Evolutionary conservation across 2,888 invertebrate species (phyloP).

Genomic region (Phortica okadai): DNA sequence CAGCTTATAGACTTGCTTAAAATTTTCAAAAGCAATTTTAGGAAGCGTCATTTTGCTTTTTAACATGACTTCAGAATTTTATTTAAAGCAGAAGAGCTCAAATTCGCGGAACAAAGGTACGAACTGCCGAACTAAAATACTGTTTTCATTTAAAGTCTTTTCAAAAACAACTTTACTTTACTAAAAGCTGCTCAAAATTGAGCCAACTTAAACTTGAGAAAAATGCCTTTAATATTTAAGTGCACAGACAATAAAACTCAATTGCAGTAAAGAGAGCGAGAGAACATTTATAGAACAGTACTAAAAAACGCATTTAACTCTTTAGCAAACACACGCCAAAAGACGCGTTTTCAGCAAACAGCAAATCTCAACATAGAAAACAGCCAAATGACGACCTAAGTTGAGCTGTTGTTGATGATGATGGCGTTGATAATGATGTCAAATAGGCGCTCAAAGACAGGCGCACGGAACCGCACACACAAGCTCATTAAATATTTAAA

Average conservation of each 20-base stretch:
- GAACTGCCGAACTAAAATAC: too few species aligned
- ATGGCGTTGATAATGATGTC: background rate
- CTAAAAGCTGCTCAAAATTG: too few species aligned
- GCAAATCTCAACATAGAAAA: background rate
- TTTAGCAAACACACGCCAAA: background rate
- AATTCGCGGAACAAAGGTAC: too few species aligned
- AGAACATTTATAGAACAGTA: background rate
- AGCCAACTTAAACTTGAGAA: too few species aligned
- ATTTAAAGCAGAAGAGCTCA: too few species aligned
- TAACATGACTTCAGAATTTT: too few species aligned
- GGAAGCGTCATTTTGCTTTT: too few species aligned
- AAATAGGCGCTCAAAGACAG: conserved; percentile 34
- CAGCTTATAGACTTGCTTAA: too few species aligned
- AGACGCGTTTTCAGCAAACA: background rate
- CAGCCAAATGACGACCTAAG: conserved; percentile 12
- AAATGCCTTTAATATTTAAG: too few species aligned
- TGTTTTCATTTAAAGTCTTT: too few species aligned
- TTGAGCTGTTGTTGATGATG: background rate
- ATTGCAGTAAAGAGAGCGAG: background rate
- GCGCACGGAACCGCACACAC: background rate
- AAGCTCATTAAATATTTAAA: conserved; percentile 61
- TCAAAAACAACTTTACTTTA: too few species aligned
- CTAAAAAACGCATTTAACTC: background rate
- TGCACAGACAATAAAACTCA: background rate
- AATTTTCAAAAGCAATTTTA: too few species aligned